Evolutionary conservation across 2,888 invertebrate species (phyloP).

Genomic region (Luffia ferchaultella): DNA sequence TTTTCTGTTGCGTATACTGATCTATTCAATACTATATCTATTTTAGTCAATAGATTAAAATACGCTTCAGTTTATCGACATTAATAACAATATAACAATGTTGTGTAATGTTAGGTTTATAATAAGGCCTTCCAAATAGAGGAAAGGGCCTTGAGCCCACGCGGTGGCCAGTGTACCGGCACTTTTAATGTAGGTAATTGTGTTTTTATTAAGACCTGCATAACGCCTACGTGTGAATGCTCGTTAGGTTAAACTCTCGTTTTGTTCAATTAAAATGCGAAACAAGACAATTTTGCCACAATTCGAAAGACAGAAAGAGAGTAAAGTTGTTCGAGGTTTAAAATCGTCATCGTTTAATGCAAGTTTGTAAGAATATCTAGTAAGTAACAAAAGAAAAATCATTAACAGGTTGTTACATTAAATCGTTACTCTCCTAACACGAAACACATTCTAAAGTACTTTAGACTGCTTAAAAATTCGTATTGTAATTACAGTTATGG

Average conservation of each 20-base stretch:
- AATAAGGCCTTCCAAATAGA: conserved; percentile 32
- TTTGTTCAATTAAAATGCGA: background rate
- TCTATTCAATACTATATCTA: too few relatives aligned
- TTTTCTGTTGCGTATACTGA: too few relatives aligned
- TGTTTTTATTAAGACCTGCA: conserved; percentile 37
- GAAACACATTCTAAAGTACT: too few relatives aligned
- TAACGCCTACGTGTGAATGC: background rate
- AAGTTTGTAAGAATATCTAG: too few relatives aligned
- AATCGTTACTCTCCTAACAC: too few relatives aligned
- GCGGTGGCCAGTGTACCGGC: conserved; percentile 18
- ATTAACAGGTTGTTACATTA: too few relatives aligned
- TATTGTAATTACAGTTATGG: too few relatives aligned
- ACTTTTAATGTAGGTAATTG: conserved; percentile 20
- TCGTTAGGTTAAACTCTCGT: background rate
- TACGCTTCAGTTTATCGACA: background rate
- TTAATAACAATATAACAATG: background rate
- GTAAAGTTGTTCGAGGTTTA: too few relatives aligned
- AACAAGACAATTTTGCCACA: background rate
- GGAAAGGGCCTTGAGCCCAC: conserved; percentile 51
- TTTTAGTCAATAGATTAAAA: background rate
- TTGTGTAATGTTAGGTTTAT: background rate
- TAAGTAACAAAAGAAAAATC: too few relatives aligned
- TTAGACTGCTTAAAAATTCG: too few relatives aligned
- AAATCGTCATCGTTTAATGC: too few relatives aligned
- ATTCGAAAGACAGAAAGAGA: background rate